phyloP scores from a whole-genome alignment of 2,113 vertebrate genomes.

The Pavo muticus region DNA sequence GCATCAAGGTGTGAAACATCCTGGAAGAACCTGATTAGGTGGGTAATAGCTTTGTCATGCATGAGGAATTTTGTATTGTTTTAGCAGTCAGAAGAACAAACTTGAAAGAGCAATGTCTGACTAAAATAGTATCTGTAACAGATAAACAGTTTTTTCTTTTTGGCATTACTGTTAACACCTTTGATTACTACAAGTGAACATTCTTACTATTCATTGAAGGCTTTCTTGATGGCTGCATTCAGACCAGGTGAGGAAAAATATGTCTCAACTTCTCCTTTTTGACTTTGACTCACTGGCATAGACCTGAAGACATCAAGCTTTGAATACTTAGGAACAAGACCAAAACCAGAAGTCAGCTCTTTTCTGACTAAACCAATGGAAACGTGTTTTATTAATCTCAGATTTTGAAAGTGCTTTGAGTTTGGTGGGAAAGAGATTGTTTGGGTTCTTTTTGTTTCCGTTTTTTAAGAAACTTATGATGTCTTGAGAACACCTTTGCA shows the following conservation, averaged over 20 bases:
- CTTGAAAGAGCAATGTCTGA: not conserved
- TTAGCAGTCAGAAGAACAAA: not conserved
- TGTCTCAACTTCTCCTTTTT: not conserved
- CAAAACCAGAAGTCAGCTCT: not conserved
- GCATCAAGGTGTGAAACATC: not conserved
- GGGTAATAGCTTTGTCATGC: not conserved
- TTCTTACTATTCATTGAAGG: not conserved
- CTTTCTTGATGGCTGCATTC: not conserved
- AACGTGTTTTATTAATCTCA: not conserved
- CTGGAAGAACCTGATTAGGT: not conserved
- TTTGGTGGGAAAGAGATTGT: not conserved
- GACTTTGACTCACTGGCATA: not conserved
- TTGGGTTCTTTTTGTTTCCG: not conserved
- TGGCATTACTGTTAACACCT: not conserved
- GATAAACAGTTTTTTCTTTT: not conserved
- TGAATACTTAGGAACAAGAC: not conserved
- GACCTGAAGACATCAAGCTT: not conserved
- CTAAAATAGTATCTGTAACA: not conserved
- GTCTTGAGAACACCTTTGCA: not conserved
- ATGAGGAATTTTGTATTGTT: not conserved
- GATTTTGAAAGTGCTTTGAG: not conserved
- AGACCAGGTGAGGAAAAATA: not conserved
- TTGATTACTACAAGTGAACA: not conserved
- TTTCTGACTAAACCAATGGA: not conserved
- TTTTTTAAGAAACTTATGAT: not conserved